Percentiles rank a stretch among this genome's conserved stretches.
These are phyloP conservation scores for Scomberomorus guttatus DNA, from an alignment of 2,797 vertebrate species.

Conservation along the genomic window DNA sequence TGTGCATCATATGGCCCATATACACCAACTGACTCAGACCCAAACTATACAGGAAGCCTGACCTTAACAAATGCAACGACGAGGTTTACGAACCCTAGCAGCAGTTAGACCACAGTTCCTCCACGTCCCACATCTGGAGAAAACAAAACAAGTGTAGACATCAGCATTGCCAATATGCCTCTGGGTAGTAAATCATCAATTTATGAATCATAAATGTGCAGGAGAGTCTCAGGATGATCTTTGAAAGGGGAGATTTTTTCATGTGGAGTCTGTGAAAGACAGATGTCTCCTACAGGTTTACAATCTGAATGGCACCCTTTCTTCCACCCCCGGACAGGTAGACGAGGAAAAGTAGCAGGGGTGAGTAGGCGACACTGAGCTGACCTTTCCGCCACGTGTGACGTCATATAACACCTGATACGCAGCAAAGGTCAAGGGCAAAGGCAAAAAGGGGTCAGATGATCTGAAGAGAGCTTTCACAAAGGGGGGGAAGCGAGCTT, in stretches of 20 bases:
- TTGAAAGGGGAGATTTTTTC: conserved; percentile 5
- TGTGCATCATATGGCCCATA: conserved; percentile 61
- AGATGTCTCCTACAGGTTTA: conserved; percentile 28
- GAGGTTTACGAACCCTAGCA: conserved; percentile 38
- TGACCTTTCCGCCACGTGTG: conserved; percentile 51
- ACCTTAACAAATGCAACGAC: conserved; percentile 26
- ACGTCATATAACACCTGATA: conserved; percentile 62
- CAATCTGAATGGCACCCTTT: conserved; percentile 56
- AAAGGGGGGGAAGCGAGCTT: conserved; percentile 18
- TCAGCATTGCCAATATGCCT: conserved; percentile 41
- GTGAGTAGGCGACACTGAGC: conserved; percentile 6
- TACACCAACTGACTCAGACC: conserved; percentile 34
- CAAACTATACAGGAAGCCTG: conserved; percentile 49
- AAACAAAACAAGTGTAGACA: conserved; percentile 50
- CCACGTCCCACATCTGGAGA: conserved; percentile 55
- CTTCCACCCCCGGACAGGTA: conserved; percentile 39
- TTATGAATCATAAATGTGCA: conserved; percentile 54
- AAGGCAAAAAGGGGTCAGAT: conserved; percentile 39
- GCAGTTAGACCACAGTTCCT: conserved; percentile 36
- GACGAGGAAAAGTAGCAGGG: neutral
- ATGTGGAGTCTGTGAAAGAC: conserved; percentile 17
- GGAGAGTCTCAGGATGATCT: conserved; percentile 7
- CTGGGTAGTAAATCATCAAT: conserved; percentile 50
- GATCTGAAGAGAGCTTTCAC: conserved; percentile 38
- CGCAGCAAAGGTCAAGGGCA: conserved; percentile 60